These are phyloP conservation scores for Craterocephalus amniculus DNA, from an alignment of 2,797 vertebrate genomes.

Conservation along the genomic window DNA sequence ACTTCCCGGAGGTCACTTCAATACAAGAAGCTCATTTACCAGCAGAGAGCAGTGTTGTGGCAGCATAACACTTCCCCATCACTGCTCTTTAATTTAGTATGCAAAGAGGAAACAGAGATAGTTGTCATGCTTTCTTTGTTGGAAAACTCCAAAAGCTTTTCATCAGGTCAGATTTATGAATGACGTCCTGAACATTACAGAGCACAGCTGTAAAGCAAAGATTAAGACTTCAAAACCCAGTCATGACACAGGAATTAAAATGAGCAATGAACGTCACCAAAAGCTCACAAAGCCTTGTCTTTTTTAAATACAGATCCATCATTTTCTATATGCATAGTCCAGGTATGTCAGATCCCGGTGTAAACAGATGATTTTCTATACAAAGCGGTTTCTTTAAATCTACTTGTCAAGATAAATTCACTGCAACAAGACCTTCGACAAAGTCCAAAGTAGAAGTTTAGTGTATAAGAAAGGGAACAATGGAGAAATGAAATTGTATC, in stretches of 20 bases:
- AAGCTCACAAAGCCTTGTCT: slow-evolving; percentile 5
- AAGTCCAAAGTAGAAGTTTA: not conserved
- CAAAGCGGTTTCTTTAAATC: not conserved
- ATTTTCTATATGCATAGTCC: slow-evolving; percentile 19
- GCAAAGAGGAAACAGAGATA: slow-evolving; percentile 65
- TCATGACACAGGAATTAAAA: slow-evolving; percentile 22
- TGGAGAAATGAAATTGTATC: not conserved
- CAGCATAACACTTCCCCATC: slow-evolving; percentile 63
- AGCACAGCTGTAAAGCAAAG: slow-evolving; percentile 54
- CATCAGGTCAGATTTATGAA: slow-evolving; percentile 69
- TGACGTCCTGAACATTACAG: slow-evolving; percentile 53
- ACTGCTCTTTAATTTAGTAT: slow-evolving; percentile 56
- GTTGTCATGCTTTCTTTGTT: slow-evolving; percentile 58
- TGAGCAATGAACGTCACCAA: slow-evolving; percentile 15
- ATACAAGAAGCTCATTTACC: slow-evolving; percentile 57
- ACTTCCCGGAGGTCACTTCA: slow-evolving; percentile 49
- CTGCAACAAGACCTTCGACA: not conserved
- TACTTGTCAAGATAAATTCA: not conserved
- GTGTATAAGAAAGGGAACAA: not conserved
- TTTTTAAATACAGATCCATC: slow-evolving; percentile 5
- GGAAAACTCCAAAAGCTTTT: slow-evolving; percentile 69
- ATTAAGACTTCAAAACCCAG: slow-evolving; percentile 63
- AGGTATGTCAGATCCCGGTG: not conserved
- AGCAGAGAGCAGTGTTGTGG: slow-evolving; percentile 86
- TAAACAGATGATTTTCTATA: not conserved